Base-by-base conservation (phyloP, 1,140 invertebrate genomes). In the Pachypeltis micranthus region DNA sequence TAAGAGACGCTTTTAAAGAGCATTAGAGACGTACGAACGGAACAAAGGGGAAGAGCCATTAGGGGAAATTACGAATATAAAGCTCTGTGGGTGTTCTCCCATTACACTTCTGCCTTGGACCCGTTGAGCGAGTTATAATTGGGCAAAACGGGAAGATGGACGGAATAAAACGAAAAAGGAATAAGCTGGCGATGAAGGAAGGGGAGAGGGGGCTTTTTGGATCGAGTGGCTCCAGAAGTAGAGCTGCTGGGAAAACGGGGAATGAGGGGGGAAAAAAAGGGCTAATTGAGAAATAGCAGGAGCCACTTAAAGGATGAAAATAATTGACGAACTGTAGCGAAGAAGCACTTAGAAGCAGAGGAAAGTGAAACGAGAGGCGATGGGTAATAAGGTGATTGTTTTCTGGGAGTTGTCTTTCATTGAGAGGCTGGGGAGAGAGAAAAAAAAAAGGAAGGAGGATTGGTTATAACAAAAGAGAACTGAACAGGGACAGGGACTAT, bases 321-420 rank as follows among this genome's bases (percentile, higher is more conserved):
- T 51, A 51, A 51, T 51, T 51, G 47, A 51, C 47, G 47, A 51
- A 51, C 47, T 16, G 47, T 51, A 51, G 47, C 47, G 47, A 51
- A 39, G n/a, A 39, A 39, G 47, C 47, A 51, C 47, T 51, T 51
- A 51, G 23, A 21, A 21, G 21, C 23, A 21, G 23, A 51, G 47
- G 21, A 21, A 21, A 21, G 3, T 51, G 47, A 51, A 51, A 39
- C 31, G 31, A 39, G 31, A 39, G 31, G 31, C 31, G 31, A 39
- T 39, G 47, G 47, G 47, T 51, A 51, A 51, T 51, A 51, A 51
- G 47, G 47, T 51, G 47, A 51, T 51, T 51, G 47, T 51, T 51
- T 51, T 51, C 47, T 21, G 4, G 47, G 47, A 7, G 47, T 51
- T 51, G 47, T 51, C 47, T 51, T 51, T 51, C 47, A 51, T 51